Percentiles rank a stretch among this genome's conserved stretches.
Evolutionary conservation across 2,888 invertebrate genomes (phyloP).

Genomic region (Caenorhabditis japonica): DNA sequence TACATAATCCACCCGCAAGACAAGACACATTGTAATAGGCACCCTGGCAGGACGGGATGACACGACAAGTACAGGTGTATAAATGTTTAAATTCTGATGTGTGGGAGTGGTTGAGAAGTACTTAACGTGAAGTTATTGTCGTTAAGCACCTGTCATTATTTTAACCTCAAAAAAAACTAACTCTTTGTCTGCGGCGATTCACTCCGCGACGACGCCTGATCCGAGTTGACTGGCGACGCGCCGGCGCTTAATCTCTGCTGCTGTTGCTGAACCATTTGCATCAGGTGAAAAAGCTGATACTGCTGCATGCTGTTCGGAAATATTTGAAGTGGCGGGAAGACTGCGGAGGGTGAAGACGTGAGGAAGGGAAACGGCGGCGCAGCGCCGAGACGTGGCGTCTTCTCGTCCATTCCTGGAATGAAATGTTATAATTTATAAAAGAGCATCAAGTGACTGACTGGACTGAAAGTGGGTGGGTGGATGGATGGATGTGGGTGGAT

Average conservation of each 20-base stretch:
- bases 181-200: constrained; percentile 56
- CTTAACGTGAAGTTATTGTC: constrained; percentile 17
- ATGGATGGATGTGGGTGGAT: neutral
- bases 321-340: constrained; percentile 55
- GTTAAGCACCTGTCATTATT: too few relatives aligned
- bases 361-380: constrained; percentile 38
- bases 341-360: constrained; percentile 54
- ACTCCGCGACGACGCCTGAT: constrained; percentile 57
- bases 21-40: constrained; percentile 45
- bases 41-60: constrained; percentile 11
- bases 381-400: constrained; percentile 46
- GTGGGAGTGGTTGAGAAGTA: too few relatives aligned
- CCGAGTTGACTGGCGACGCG: constrained; percentile 51
- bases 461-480: too few relatives aligned
- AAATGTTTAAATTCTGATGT: constrained; percentile 3
- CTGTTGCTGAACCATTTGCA: constrained; percentile 34
- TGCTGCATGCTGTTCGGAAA: constrained; percentile 52
- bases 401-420: constrained; percentile 54
- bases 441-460: neutral
- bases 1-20: too few relatives aligned
- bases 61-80: constrained; percentile 26
- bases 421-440: neutral
- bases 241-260: constrained; percentile 39
- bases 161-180: constrained; percentile 49
- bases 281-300: constrained; percentile 48